These are phyloP conservation scores for Tenthredo notha DNA, from an alignment of 2,888 invertebrate species.

Conservation along the genomic window DNA sequence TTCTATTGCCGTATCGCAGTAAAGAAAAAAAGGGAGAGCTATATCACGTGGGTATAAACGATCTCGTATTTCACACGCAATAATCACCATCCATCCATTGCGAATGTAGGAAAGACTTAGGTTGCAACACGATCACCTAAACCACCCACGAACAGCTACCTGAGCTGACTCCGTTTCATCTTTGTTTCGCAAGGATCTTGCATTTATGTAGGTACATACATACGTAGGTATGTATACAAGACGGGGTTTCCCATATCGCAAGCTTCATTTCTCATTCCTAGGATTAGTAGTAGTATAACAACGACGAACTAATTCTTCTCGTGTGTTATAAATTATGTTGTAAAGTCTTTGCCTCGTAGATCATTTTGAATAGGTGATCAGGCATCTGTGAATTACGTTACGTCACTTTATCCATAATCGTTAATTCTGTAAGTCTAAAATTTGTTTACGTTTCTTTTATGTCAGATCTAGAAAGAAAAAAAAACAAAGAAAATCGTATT, in stretches of 20 bases:
- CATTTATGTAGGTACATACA: neutral
- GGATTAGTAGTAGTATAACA: neutral
- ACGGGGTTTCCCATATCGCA: constrained; percentile 13
- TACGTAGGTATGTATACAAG: neutral
- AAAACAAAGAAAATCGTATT: neutral
- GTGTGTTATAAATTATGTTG: constrained; percentile 28
- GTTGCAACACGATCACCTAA: constrained; percentile 38
- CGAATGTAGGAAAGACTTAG: constrained; percentile 4
- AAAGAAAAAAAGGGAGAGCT: constrained; percentile 7
- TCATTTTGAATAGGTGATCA: neutral
- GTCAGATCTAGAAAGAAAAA: neutral
- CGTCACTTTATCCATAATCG: neutral
- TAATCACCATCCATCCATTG: constrained; percentile 12
- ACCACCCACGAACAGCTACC: constrained; percentile 38
- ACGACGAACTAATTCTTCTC: constrained; percentile 16
- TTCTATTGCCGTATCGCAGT: constrained; percentile 2
- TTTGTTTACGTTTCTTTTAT: neutral
- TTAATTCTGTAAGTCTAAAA: neutral
- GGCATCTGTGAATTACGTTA: neutral
- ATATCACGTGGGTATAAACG: constrained; percentile 18
- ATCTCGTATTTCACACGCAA: constrained; percentile 49
- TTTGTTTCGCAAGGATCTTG: constrained; percentile 32
- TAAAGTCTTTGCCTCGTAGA: neutral
- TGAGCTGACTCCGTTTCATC: constrained; percentile 29
- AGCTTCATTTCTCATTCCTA: neutral